Base-by-base conservation (phyloP, 92 coral and sea anemone species). In the Pocillopora meandrina region DNA sequence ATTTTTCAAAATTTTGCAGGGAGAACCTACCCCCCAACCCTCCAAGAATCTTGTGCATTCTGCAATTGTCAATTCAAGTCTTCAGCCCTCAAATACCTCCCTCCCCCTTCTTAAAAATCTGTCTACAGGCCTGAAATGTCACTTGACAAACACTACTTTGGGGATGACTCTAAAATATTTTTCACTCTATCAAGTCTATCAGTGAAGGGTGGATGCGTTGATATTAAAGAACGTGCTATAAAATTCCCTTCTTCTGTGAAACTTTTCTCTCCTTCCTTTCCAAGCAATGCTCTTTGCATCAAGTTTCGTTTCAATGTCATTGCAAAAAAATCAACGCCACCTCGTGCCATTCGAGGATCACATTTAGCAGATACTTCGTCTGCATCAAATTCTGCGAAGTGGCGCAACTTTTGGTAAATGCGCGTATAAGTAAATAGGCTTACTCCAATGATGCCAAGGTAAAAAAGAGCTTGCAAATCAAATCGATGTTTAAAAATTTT, bases 211-310 rank as follows among this genome's bases (percentile, higher is more conserved):
- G 96, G 96, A 82, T 93, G 96, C 35, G 74, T 83, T n/a, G 18
- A 58, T 36, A 36, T 36, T 34, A 55, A 36, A 16, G 74, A 16
- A 14, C 81, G 59, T 23, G 82, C 80, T 1, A 90, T 15, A 33
- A 92, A 93, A 78, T 94, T 87, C 16, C 98, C 98, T 61, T 92
- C 86, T 65, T 87, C 88, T 16, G 95, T 87, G 84, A 87, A 94
- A 80, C 70, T 79, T n/a, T 77, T 71, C 55, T 62, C 35, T 1
- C 98, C 98, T 68, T 67, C 47, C 33, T 81, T 79, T 9, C 95
- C 98, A 75, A 92, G 95, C 55, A 94, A 65, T 11, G 69, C 85
- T 7, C 93, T 76, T 49, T 92, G 70, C 47, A 93, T 80, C 42
- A 82, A 74, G 42, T 94, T 94, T 66, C 92, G 70, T 69, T 89